Base-by-base conservation (phyloP, 2,113 vertebrate genomes). In the Myotis lucifugus region DNA sequence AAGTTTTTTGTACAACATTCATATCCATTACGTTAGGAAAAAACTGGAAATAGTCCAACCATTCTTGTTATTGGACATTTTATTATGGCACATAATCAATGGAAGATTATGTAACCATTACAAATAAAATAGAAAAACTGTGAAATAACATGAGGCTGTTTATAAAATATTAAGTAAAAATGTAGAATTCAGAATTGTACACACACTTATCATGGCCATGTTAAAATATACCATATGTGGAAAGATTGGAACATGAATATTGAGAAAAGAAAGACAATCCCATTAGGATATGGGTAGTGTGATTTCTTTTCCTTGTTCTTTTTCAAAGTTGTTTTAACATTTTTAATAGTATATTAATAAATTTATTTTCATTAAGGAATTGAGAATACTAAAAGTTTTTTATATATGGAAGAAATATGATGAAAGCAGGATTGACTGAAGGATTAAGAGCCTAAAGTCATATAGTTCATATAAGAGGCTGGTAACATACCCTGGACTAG, bases 71-170 rank as follows among this genome's bases (percentile, higher is more conserved):
- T 21, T 89, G 8, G 82, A 87, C 17, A 76, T 76, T 76, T 86
- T 88, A 85, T 76, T 91, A 73, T 29, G 8, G 23, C 18, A 52
- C 32, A 74, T 73, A 96, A 83, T 69, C 77, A 93, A 74, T 86
- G 79, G 15, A 90, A 83, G 17, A 54, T 84, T 91, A 76, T 78
- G 23, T 66, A 40, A 37, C 10, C 34, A 88, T 70, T 88, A 85
- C 13, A 96, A 92, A 92, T 21, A 92, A 78, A 84, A 94, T 29
- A 77, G 48, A 19, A 86, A 92, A 79, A 95, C 23, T 64, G 56
- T 19, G 34, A 29, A 83, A 66, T 88, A 95, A 91, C 37, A 78
- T 50, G 19, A 84, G 89, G 87, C n/a, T 72, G 9, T n/a, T 94
- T 37, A 73, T 54, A 25, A 86, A 94, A 67, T 74, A 81, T 23